phyloP scores from a whole-genome alignment of 2,113 vertebrate genomes.

The Cygnus buccinator region DNA sequence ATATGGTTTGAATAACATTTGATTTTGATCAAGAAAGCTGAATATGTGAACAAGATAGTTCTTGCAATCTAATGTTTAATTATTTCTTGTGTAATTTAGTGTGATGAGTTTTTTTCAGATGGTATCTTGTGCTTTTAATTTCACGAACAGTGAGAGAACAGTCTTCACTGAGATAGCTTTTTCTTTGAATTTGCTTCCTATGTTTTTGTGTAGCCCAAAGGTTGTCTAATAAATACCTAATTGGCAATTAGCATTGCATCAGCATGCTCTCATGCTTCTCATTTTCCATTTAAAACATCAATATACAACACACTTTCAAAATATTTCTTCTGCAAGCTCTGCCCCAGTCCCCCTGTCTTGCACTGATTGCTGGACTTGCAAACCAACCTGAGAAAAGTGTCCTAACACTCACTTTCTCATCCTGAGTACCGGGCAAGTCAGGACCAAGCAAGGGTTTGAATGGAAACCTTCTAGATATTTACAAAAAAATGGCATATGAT shows the following conservation, averaged over 20 bases:
- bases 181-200: neutral
- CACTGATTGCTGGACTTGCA: neutral
- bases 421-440: neutral
- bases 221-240: neutral
- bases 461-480: neutral
- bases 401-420: fast-evolving
- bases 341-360: neutral
- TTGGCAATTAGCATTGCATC: neutral
- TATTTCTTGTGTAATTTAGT: slow-evolving; percentile 18
- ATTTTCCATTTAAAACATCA: neutral
- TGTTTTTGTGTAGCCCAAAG: neutral
- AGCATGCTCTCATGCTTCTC: neutral
- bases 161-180: neutral
- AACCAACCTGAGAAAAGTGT: neutral
- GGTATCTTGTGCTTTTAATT: neutral
- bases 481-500: neutral
- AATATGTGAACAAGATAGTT: neutral
- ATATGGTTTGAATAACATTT: neutral
- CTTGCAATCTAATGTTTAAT: slow-evolving; percentile 9
- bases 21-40: neutral
- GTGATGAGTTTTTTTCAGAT: neutral
- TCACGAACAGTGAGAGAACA: neutral
- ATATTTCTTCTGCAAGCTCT: neutral
- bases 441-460: neutral
- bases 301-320: neutral